Base-by-base conservation (phyloP, 2,113 vertebrate species). In the Hystrix brachyura region DNA sequence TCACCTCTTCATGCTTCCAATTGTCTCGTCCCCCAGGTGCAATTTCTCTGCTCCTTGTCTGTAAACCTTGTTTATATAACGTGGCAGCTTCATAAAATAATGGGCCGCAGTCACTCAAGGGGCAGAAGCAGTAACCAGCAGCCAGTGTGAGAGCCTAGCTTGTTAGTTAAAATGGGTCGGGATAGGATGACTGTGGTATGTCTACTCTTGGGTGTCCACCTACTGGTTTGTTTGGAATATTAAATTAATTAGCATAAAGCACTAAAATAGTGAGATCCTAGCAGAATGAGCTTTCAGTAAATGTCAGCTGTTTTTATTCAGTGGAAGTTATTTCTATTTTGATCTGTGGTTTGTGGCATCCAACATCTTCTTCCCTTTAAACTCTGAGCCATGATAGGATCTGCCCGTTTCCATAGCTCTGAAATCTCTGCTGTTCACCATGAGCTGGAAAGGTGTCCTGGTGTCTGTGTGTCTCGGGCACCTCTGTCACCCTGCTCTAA, bases 91-190 rank as follows among this genome's bases (percentile, higher is more conserved):
- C n/a, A 38, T 43, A 15, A 51, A 86, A 57, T 18, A 57, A 7
- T 2, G 7, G 29, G 27, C 2, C 18, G 12, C 13, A 15, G 19
- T 72, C 15, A 4, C 6, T 71, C 46, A 18, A 48, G n/a, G 21
- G 51, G 67, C 86, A 71, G 60, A 90, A 11, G 60, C 2, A 1
- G 3, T 48, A 79, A 17, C 4, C 11, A 48, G 32, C 11, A 0
- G 7, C 27, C 15, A n/a, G 15, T 7, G 8, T 43, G 9, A 7
- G 18, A 25, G 1, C 17, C 12, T 2, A 23, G 18, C 27, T 60
- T 14, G 21, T 64, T 46, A 43, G 51, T 46, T 34, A 92, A 38
- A 38, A 48, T 17, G 34, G 29, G 2, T 82, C 8, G 27, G 65
- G 19, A 27, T 23, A 25, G 53, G 27, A 48, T 48, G 21, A 32